Conservation (phyloP, 2,113 vertebrate species). For the Trichechus manatus region DNA sequence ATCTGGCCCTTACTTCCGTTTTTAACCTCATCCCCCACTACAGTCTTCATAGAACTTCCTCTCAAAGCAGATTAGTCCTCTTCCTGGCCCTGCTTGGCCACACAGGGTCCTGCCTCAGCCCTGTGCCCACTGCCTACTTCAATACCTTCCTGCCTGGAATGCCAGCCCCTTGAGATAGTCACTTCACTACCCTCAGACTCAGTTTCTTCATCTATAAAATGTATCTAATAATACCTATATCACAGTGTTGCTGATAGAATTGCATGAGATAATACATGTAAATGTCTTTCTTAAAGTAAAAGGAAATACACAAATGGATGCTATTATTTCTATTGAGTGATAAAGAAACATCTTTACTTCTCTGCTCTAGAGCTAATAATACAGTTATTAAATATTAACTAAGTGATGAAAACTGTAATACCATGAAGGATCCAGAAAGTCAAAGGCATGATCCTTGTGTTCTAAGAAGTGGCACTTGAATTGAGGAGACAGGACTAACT, state of each 20-base stretch:
- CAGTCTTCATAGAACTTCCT: not conserved
- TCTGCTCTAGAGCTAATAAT: too few relatives aligned
- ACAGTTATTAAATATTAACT: too few relatives aligned
- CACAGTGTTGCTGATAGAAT: not conserved
- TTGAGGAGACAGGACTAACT: too few relatives aligned
- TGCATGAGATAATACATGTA: not conserved
- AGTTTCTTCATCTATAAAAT: not conserved
- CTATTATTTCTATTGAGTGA: not conserved
- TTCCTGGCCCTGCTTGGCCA: too few relatives aligned
- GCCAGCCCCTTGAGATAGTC: not conserved
- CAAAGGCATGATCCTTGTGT: too few relatives aligned
- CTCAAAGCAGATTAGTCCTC: too few relatives aligned
- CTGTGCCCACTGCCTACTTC: not conserved
- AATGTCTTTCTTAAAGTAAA: not conserved
- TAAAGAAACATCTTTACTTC: not conserved
- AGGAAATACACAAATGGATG: not conserved
- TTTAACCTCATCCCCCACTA: not conserved
- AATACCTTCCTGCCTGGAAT: not conserved
- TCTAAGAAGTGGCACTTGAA: too few relatives aligned
- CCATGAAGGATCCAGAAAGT: too few relatives aligned
- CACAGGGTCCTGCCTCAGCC: too few relatives aligned
- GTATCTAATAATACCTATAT: not conserved
- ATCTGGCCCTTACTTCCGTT: not conserved
- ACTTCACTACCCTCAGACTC: not conserved
- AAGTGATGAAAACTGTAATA: too few relatives aligned